A percentile compares a stretch with the other conserved stretches of the same genome.
Evolutionary conservation across 1,140 invertebrate genomes (phyloP).

Genomic region (Pectinophora gossypiella): DNA sequence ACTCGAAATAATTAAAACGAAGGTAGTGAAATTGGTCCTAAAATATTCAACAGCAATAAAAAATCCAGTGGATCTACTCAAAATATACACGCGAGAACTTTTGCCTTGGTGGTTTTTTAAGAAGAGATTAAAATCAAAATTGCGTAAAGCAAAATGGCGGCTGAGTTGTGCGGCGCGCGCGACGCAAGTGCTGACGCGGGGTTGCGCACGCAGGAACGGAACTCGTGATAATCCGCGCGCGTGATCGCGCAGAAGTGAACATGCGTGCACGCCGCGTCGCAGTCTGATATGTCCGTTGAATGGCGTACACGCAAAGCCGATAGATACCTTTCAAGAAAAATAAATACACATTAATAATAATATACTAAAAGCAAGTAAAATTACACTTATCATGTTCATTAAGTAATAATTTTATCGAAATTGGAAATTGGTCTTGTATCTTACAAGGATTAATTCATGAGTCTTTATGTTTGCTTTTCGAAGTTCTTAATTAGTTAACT

Average conservation of each 20-base stretch:
- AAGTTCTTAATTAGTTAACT: too few species aligned
- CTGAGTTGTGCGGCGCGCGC: conserved; percentile 46
- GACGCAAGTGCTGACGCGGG: conserved; percentile 83
- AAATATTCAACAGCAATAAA: neutral
- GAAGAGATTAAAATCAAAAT: conserved; percentile 57
- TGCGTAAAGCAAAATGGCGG: conserved; percentile 57
- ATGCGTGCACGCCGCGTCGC: conserved; percentile 82
- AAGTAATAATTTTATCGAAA: too few species aligned
- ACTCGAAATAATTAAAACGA: neutral
- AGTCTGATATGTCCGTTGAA: conserved; percentile 65
- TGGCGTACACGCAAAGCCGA: conserved; percentile 78
- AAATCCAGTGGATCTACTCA: neutral
- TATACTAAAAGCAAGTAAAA: too few species aligned
- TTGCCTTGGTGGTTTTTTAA: conserved; percentile 26
- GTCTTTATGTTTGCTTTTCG: too few species aligned
- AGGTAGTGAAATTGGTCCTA: neutral
- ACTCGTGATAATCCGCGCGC: conserved; percentile 84
- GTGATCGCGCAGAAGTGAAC: conserved; percentile 91
- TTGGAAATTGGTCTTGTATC: too few species aligned
- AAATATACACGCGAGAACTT: neutral
- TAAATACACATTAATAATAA: too few species aligned
- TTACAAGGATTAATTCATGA: too few species aligned
- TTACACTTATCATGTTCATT: too few species aligned
- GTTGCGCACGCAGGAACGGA: conserved; percentile 82
- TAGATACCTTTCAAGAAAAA: conserved; percentile 40